These are phyloP conservation scores for Xyrichtys novacula DNA, from an alignment of 2,797 vertebrate genomes.

Conservation along the genomic window DNA sequence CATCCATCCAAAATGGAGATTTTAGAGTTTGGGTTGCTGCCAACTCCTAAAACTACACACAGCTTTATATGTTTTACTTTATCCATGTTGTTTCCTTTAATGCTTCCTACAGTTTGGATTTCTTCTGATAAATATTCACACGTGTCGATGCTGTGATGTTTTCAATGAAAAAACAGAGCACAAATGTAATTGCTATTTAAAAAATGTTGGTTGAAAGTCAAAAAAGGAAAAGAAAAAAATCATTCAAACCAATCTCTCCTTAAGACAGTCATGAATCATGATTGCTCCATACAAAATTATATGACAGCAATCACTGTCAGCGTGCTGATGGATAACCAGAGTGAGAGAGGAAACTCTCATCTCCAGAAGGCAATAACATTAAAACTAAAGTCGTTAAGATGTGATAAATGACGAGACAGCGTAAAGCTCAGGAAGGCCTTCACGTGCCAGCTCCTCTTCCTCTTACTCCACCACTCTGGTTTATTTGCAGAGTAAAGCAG, in stretches of 20 bases:
- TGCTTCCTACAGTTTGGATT: background rate
- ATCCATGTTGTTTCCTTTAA: background rate
- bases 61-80: background rate
- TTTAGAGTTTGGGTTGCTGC: background rate
- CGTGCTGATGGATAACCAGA: slow-evolving; percentile 69
- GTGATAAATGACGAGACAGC: slow-evolving; percentile 71
- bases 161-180: background rate
- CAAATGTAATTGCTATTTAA: slow-evolving; percentile 20
- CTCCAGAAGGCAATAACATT: slow-evolving; percentile 74
- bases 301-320: slow-evolving; percentile 75
- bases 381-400: slow-evolving; percentile 72
- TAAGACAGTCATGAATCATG: slow-evolving; percentile 66
- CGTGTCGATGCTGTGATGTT: background rate
- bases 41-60: background rate
- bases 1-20: background rate
- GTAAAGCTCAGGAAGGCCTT: slow-evolving; percentile 45
- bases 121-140: background rate
- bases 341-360: slow-evolving; percentile 69
- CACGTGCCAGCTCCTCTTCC: slow-evolving; percentile 53
- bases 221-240: slow-evolving; percentile 6
- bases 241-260: slow-evolving; percentile 50
- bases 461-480: slow-evolving; percentile 38
- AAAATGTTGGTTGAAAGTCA: slow-evolving; percentile 26
- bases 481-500: slow-evolving; percentile 71
- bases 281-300: slow-evolving; percentile 74